phyloP scores from a whole-genome alignment of 2,888 invertebrate genomes.

The Hesperia comma region DNA sequence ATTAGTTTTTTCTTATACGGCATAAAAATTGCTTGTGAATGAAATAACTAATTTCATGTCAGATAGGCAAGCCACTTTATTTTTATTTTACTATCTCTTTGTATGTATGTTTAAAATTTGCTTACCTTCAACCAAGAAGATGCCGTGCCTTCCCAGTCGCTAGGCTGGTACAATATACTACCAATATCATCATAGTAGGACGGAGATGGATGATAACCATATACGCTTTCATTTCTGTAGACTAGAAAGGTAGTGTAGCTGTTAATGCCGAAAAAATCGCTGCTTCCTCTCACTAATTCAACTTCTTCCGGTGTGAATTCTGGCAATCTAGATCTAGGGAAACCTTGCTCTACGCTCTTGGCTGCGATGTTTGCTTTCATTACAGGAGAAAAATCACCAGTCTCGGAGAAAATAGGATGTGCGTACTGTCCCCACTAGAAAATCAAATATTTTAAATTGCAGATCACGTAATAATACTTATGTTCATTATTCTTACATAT shows the following conservation, averaged over 20 bases:
- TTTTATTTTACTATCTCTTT: too few species aligned
- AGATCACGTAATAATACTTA: too few species aligned
- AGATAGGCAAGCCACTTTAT: too few species aligned
- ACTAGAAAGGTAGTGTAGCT: constrained; percentile 84
- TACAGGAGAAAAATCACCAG: constrained; percentile 85
- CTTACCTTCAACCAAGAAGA: constrained; percentile 48
- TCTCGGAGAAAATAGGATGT: constrained; percentile 83
- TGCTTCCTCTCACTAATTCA: constrained; percentile 76
- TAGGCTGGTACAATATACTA: constrained; percentile 42
- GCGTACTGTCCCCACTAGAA: constrained; percentile 82
- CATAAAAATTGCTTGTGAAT: too few species aligned
- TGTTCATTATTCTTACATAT: too few species aligned
- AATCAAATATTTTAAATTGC: constrained; percentile 40
- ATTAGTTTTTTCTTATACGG: too few species aligned
- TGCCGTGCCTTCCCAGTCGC: constrained; percentile 48
- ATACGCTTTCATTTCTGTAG: constrained; percentile 57
- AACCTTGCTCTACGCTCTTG: constrained; percentile 84
- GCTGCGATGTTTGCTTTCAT: constrained; percentile 82
- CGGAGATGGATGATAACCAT: constrained; percentile 43
- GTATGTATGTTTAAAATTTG: neutral
- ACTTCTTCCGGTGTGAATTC: constrained; percentile 84
- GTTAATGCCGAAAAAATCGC: constrained; percentile 88
- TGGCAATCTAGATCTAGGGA: constrained; percentile 82
- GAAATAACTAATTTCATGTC: neutral
- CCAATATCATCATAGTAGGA: constrained; percentile 50